Percentiles rank a stretch among this genome's conserved stretches.
Evolutionary conservation across 2,113 vertebrate genomes (phyloP).

Genomic region (Odontophorus gujanensis): DNA sequence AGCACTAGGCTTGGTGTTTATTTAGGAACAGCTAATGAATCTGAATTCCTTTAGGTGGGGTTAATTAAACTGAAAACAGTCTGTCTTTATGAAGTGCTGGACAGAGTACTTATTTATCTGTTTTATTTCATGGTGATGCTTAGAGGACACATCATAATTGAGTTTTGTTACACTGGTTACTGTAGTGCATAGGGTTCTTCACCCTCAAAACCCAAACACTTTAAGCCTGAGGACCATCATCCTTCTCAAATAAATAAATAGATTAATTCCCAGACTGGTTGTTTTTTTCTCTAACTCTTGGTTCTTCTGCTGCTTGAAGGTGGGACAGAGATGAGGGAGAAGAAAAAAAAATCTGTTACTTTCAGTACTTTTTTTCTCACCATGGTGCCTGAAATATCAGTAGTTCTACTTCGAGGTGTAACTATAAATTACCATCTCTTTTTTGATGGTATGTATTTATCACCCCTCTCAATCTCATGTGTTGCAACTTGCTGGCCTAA

Average conservation of each 20-base stretch:
- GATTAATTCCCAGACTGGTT: not conserved
- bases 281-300: not conserved
- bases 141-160: not conserved
- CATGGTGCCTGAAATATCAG: not conserved
- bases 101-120: not conserved
- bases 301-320: rapidly evolving
- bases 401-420: not conserved
- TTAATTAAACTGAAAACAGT: not conserved
- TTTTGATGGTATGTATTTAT: not conserved
- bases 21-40: not conserved
- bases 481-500: not conserved
- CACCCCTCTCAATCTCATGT: not conserved
- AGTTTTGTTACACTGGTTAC: not conserved
- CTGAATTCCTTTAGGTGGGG: not conserved
- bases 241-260: not conserved
- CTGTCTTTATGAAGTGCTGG: not conserved
- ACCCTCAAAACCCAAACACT: not conserved
- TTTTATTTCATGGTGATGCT: not conserved
- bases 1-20: not conserved
- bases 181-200: not conserved
- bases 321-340: not conserved
- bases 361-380: not conserved
- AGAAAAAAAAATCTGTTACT: not conserved
- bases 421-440: not conserved
- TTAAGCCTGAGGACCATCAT: not conserved